Conservation (phyloP, 2,888 invertebrate genomes). For the Drosophila nigritarsus region DNA sequence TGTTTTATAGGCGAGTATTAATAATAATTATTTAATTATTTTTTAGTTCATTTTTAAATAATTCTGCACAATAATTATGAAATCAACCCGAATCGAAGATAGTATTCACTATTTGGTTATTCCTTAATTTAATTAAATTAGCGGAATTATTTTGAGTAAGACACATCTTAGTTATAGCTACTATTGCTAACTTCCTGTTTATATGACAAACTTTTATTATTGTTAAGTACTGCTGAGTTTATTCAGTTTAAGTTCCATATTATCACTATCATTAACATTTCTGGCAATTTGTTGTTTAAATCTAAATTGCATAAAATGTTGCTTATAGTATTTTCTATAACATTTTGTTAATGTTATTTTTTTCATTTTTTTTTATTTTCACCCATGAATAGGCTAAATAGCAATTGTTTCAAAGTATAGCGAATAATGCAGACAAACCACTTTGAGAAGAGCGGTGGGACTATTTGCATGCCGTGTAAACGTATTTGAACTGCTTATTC, state of each 20-base stretch:
- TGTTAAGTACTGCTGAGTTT: too few relatives aligned
- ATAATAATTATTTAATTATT: neutral
- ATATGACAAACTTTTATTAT: too few relatives aligned
- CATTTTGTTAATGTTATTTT: neutral
- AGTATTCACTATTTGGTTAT: neutral
- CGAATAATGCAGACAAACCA: neutral
- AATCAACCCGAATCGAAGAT: neutral
- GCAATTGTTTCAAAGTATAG: slow-evolving; percentile 4
- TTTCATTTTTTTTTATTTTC: neutral
- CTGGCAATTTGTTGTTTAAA: too few relatives aligned
- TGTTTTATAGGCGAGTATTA: neutral
- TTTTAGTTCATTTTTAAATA: neutral
- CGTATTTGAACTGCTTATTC: slow-evolving; percentile 42
- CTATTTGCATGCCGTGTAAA: slow-evolving; percentile 23
- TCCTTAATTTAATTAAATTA: neutral
- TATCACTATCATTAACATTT: too few relatives aligned
- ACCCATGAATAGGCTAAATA: neutral
- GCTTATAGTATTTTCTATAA: neutral
- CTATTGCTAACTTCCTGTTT: neutral
- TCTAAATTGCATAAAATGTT: neutral
- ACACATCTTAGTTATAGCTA: neutral
- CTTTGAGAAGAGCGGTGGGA: slow-evolving; percentile 4
- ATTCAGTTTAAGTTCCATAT: too few relatives aligned
- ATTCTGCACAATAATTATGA: neutral
- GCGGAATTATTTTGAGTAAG: neutral